Base-by-base conservation (phyloP, 2,888 invertebrate genomes). In the Colletes collaris region DNA sequence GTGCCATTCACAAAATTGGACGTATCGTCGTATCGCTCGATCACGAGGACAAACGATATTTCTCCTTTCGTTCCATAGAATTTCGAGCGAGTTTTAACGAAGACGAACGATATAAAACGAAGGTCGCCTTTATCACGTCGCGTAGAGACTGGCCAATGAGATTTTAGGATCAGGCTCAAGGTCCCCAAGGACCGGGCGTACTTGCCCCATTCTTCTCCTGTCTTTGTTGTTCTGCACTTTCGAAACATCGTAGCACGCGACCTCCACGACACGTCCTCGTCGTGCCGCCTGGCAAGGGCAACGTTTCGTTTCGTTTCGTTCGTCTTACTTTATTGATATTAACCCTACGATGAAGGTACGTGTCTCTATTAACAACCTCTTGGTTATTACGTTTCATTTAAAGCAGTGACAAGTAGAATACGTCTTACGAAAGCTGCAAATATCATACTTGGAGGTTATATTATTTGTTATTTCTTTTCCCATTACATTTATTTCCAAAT, bases 91-190 rank as follows among this genome's bases (percentile, higher is more conserved):
- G 40, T 40, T 40, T 46, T 8, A 8, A 46, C 8, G 10, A 16
- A 10, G n/a, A 40, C 1, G 40, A 44, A 8, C 40, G 8, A 16
- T 40, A 16, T 8, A 16, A n/a, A 8, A 37, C 37, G 16, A 16
- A 40, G 16, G 59, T 46, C 10, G 10, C 10, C 10, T 7, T 46
- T 46, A 46, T 46, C 10, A 46, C 1, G 10, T 3, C 44, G 44
- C 44, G 44, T 46, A 46, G 44, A 8, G 44, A 8, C 44, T 8
- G 81, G 13, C 76, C 63, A 68, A 62, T 62, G 64, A 40, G 64
- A 72, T 60, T 63, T 53, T 66, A 72, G 81, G 82, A 87, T 82
- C 75, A 69, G 68, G 82, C 74, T 88, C 88, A 88, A 88, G 87
- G 88, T 67, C 84, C 27, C 73, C 27, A 11, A 35, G 71, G 73